Percentiles rank a stretch among this genome's conserved stretches.
Conservation (phyloP, 2,797 vertebrate genomes). For the Mormyrops boulengeri region DNA sequence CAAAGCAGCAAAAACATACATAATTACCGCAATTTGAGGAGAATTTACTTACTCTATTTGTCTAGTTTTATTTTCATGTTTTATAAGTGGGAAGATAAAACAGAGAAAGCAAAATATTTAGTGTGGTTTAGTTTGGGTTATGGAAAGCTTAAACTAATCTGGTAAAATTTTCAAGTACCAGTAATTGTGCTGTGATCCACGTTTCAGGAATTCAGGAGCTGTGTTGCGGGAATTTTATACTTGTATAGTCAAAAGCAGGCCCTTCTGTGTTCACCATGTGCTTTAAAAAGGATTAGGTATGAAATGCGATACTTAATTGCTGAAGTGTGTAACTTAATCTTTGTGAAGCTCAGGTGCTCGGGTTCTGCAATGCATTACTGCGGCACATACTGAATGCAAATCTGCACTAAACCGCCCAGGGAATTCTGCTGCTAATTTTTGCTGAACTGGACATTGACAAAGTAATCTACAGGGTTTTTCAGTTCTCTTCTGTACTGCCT, state of each 20-base stretch:
- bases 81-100: background rate
- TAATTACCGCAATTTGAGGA: background rate
- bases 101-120: background rate
- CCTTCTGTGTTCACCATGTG: background rate
- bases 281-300: background rate
- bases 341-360: background rate
- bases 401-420: background rate
- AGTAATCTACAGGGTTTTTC: background rate
- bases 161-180: background rate
- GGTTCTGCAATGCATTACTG: background rate
- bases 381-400: background rate
- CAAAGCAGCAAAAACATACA: background rate
- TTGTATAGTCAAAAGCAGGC: background rate
- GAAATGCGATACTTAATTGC: background rate
- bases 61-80: background rate
- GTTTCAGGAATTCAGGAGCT: background rate
- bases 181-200: background rate
- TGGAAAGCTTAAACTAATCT: background rate
- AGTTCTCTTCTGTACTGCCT: background rate
- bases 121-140: background rate
- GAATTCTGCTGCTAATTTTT: constrained; percentile 10
- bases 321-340: background rate
- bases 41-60: background rate
- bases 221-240: background rate
- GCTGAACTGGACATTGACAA: background rate